Base-by-base conservation (phyloP, 2,113 vertebrate species). In the Arvicanthis niloticus region DNA sequence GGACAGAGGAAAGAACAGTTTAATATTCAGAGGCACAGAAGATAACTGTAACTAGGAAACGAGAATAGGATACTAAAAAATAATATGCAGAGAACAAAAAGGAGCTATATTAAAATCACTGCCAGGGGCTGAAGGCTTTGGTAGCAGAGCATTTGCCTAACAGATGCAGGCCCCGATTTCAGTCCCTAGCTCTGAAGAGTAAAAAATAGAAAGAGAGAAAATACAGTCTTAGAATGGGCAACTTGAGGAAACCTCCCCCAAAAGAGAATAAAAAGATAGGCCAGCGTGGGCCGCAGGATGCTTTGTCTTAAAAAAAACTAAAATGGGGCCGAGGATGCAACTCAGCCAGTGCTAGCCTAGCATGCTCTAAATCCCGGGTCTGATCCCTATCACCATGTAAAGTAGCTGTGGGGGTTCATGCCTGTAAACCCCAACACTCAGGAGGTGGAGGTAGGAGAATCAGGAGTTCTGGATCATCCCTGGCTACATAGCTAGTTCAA, bases 41-140 rank as follows among this genome's bases (percentile, higher is more conserved):
- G 42, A 92, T 22, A 72, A 72, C 19, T 62, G 42, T 51, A 91
- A 53, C n/a, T 68, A 70, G 48, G 17, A 51, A 88, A 88, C 72
- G 91, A 90, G 56, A 91, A 88, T 0, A 42, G 58, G 21, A 85
- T 48, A 5, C 45, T 81, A 22, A 77, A 91, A 80, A 90, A 34
- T 88, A 88, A 75, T n/a, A 86, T 45, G 91, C 65, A 77, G 42
- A 76, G 40, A 76, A 91, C 53, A 81, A 65, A 86, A 97, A 92
- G 42, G 29, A 84, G n/a, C 26, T 40, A 5, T 48, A 13, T 60
- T 90, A n/a, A 42, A 95, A 93, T 90, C 24, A 75, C 89, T 82
- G 40, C 70, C 85, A 40, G 60, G 45, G 22, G 53, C 56, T 65
- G 29, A 13, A 26, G 22, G 5, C 29, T 24, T 91, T 34, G 37